phyloP scores from a whole-genome alignment of 2,113 vertebrate species.

The Tylochromis polylepis region DNA sequence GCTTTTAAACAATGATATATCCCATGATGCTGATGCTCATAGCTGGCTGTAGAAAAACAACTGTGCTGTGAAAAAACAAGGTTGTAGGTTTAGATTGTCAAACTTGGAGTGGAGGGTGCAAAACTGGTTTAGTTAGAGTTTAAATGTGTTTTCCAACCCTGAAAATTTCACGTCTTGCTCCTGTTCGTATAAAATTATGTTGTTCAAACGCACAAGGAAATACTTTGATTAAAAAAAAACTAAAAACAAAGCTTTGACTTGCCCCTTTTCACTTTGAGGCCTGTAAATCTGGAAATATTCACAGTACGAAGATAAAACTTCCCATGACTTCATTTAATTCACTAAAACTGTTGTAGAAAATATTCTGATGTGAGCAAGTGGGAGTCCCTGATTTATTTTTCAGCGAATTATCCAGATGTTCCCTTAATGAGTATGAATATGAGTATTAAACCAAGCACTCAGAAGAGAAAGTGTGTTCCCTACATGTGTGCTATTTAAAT shows the following conservation, averaged over 20 bases:
- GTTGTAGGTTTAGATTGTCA: neutral
- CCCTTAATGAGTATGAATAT: neutral
- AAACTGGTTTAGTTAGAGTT: neutral
- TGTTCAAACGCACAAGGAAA: neutral
- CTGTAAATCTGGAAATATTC: neutral
- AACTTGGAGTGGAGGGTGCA: neutral
- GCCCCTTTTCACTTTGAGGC: neutral
- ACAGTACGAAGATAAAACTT: neutral
- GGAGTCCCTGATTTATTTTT: neutral
- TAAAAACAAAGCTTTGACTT: neutral
- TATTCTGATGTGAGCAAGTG: neutral
- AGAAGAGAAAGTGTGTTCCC: neutral
- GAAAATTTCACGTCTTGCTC: neutral
- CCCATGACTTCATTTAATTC: neutral
- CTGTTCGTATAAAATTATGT: neutral
- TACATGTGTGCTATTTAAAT: neutral
- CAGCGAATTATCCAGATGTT: neutral
- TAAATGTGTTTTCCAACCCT: neutral
- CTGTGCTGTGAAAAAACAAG: neutral
- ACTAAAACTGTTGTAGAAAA: neutral
- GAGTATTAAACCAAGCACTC: neutral
- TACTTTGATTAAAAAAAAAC: neutral
- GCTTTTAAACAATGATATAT: neutral
- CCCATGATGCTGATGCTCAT: neutral
- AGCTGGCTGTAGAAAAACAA: neutral